Percentiles rank a stretch among this genome's conserved stretches.
Evolutionary conservation across 2,113 vertebrate species (phyloP).

Genomic region (Microcebus murinus): DNA sequence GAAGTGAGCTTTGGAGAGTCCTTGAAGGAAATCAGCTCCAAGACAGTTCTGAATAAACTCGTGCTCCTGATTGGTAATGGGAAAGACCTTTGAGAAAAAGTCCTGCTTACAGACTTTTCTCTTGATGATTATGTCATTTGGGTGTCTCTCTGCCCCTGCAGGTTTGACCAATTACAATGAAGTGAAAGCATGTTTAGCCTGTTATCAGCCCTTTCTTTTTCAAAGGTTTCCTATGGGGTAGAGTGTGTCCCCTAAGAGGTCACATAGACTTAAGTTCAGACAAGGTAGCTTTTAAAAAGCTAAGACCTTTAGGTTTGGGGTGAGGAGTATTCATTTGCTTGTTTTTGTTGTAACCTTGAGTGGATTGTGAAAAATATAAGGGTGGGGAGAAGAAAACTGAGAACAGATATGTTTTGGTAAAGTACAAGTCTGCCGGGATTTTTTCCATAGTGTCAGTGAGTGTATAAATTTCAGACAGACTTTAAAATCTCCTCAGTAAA

Average conservation of each 20-base stretch:
- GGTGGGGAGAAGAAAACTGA: not conserved
- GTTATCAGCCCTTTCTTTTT: conserved; percentile 1
- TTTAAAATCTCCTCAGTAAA: conserved; percentile 40
- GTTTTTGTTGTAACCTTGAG: conserved; percentile 18
- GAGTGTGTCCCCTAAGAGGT: not conserved
- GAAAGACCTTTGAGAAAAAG: not conserved
- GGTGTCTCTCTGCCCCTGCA: not conserved
- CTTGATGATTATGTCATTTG: not conserved
- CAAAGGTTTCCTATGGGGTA: not conserved
- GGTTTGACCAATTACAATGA: not conserved
- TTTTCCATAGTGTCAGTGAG: not conserved
- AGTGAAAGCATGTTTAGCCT: not conserved
- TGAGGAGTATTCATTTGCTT: not conserved
- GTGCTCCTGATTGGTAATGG: not conserved
- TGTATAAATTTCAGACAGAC: conserved; percentile 13
- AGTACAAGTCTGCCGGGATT: not conserved
- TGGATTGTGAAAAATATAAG: conserved; percentile 11
- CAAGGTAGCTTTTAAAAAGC: not conserved
- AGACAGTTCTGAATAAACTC: not conserved
- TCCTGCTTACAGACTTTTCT: not conserved
- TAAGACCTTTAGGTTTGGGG: not conserved
- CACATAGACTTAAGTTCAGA: not conserved
- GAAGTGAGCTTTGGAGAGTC: not conserved
- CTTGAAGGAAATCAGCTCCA: not conserved
- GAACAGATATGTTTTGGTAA: conserved; percentile 1